phyloP scores from a whole-genome alignment of 1,140 invertebrate species.

The Calliopsis andreniformis region DNA sequence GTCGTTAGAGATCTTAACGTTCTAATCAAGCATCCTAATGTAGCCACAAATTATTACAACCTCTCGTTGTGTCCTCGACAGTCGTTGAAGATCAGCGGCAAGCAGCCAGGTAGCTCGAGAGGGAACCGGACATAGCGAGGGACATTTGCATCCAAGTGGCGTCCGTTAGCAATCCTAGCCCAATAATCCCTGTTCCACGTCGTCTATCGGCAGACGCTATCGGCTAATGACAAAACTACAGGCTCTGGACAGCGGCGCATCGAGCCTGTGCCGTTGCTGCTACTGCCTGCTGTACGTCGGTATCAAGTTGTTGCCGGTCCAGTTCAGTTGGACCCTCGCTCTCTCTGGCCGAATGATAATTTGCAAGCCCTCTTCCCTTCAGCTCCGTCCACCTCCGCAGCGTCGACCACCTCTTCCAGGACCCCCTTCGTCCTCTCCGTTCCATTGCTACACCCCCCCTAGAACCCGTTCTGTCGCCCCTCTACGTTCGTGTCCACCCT shows the following conservation, averaged over 20 bases:
- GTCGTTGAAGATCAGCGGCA: slow-evolving; percentile 32
- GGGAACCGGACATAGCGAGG: slow-evolving; percentile 34
- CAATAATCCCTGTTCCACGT: slow-evolving; percentile 79
- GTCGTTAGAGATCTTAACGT: slow-evolving; percentile 47
- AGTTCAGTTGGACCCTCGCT: slow-evolving; percentile 76
- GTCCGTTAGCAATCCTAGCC: slow-evolving; percentile 77
- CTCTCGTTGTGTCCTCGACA: slow-evolving; percentile 19
- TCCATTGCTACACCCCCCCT: slow-evolving; percentile 48
- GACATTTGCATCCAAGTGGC: slow-evolving; percentile 76
- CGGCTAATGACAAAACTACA: slow-evolving; percentile 82
- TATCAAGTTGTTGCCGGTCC: slow-evolving; percentile 80
- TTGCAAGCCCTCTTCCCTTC: slow-evolving; percentile 69
- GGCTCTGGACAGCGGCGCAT: slow-evolving; percentile 71
- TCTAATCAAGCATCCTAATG: slow-evolving; percentile 53
- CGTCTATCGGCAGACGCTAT: slow-evolving; percentile 79
- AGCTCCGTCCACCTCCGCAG: slow-evolving; percentile 29
- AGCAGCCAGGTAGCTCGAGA: not conserved
- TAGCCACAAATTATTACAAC: slow-evolving; percentile 51
- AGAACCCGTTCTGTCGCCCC: slow-evolving; percentile 51
- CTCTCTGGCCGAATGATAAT: slow-evolving; percentile 79
- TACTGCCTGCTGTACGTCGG: slow-evolving; percentile 65
- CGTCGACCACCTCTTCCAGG: slow-evolving; percentile 46
- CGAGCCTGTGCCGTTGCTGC: too few relatives aligned
- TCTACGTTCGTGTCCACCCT: slow-evolving; percentile 74
- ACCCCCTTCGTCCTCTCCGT: slow-evolving; percentile 52